phyloP scores from a whole-genome alignment of 2,888 invertebrate species.

The Hirtodrosophila alboralis region DNA sequence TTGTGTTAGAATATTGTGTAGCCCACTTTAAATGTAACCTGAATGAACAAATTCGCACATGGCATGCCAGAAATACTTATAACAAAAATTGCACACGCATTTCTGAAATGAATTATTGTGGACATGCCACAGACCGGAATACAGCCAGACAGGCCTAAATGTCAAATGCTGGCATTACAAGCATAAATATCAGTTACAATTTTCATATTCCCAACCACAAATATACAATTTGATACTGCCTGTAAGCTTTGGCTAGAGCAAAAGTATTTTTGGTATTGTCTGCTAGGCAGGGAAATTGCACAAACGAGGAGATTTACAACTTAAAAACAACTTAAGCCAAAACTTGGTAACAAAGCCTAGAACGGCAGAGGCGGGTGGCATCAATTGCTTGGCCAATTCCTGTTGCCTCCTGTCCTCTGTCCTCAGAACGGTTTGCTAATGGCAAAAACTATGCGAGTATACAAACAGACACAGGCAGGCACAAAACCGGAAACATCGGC shows the following conservation, averaged over 20 bases:
- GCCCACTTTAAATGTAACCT: slow-evolving; percentile 1
- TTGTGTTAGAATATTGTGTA: slow-evolving; percentile 17
- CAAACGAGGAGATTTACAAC: slow-evolving; percentile 76
- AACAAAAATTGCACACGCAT: slow-evolving; percentile 49
- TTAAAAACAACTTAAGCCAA: slow-evolving; percentile 79
- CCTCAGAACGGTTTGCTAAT: slow-evolving; percentile 56
- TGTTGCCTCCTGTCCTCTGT: slow-evolving; percentile 5
- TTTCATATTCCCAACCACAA: slow-evolving; percentile 68
- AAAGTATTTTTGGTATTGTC: slow-evolving; percentile 24
- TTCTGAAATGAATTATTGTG: slow-evolving; percentile 74
- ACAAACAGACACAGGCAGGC: slow-evolving; percentile 68
- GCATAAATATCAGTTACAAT: slow-evolving; percentile 77
- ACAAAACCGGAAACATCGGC: slow-evolving; percentile 72
- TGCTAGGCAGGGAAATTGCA: slow-evolving; percentile 52
- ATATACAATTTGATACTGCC: slow-evolving; percentile 60
- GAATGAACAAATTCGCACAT: slow-evolving; percentile 22
- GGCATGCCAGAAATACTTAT: slow-evolving; percentile 32
- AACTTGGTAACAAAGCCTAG: slow-evolving; percentile 67
- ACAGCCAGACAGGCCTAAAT: slow-evolving; percentile 43
- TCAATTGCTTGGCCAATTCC: slow-evolving; percentile 52
- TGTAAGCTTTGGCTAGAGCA: slow-evolving; percentile 13
- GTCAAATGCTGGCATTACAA: slow-evolving; percentile 71
- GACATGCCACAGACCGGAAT: slow-evolving; percentile 43
- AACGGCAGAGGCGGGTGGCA: slow-evolving; percentile 10
- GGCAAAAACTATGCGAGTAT: slow-evolving; percentile 59